These are phyloP conservation scores for Cordilura impudica DNA, from an alignment of 2,888 invertebrate genomes.

Conservation along the genomic window DNA sequence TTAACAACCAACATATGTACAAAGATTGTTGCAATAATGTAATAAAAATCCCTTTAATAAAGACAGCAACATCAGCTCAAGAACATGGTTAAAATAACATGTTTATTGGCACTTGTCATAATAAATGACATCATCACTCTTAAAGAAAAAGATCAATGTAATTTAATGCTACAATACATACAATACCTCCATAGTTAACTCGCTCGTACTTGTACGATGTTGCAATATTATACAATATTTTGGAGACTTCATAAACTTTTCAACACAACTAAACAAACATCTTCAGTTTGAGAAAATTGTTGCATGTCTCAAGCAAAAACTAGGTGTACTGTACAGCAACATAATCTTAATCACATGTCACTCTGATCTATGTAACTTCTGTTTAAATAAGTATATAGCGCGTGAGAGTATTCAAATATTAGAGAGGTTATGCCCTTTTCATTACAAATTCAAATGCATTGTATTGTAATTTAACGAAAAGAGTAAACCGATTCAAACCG, in stretches of 20 bases:
- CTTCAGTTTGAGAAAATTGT: constrained; percentile 25
- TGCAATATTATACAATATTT: constrained; percentile 29
- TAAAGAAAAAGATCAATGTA: constrained; percentile 43
- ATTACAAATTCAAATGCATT: neutral
- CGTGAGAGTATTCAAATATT: constrained; percentile 17
- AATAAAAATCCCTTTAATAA: constrained; percentile 51
- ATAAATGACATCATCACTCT: constrained; percentile 54
- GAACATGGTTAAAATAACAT: constrained; percentile 42
- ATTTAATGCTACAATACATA: neutral
- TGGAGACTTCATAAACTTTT: constrained; percentile 11
- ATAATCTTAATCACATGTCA: constrained; percentile 20
- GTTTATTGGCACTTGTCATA: constrained; percentile 59
- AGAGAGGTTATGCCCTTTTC: constrained; percentile 32
- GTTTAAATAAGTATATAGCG: constrained; percentile 21
- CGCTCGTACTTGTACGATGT: neutral
- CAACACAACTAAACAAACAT: neutral
- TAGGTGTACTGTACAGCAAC: constrained; percentile 1
- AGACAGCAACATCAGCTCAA: neutral
- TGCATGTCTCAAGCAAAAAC: constrained; percentile 5
- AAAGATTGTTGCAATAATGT: constrained; percentile 11
- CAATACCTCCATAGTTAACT: neutral
- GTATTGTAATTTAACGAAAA: constrained; percentile 3
- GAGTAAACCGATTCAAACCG: constrained; percentile 8
- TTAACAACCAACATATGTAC: neutral
- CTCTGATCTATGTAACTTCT: constrained; percentile 24